Percentiles rank a stretch among this genome's conserved stretches.
Conservation (phyloP, 2,797 vertebrate species). For the Odontamblyopus rebecca region DNA sequence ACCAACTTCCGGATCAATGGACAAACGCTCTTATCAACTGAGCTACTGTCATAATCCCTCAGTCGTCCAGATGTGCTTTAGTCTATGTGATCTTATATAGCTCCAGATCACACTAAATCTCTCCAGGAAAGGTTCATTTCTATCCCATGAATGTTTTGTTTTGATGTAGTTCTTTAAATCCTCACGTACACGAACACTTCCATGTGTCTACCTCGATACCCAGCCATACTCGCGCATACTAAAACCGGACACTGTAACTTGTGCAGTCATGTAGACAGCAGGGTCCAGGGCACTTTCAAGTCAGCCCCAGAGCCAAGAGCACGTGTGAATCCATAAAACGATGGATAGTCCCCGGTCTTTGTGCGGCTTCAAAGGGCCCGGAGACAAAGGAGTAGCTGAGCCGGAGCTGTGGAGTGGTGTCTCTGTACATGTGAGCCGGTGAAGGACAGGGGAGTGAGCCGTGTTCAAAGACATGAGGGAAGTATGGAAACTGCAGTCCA, state of each 20-base stretch:
- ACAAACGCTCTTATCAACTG: too few relatives aligned
- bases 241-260: constrained; percentile 17
- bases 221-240: neutral
- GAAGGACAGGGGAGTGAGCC: constrained; percentile 15
- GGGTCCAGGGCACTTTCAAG: constrained; percentile 37
- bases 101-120: too few relatives aligned
- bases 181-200: too few relatives aligned
- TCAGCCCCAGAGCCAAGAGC: constrained; percentile 28
- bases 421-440: constrained; percentile 2
- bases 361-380: constrained; percentile 46
- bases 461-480: constrained; percentile 1
- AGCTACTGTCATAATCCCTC: too few relatives aligned
- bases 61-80: too few relatives aligned
- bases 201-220: neutral
- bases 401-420: constrained; percentile 2
- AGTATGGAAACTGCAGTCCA: constrained; percentile 1
- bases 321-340: constrained; percentile 49
- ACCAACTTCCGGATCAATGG: too few relatives aligned
- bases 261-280: constrained; percentile 8
- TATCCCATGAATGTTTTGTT: too few relatives aligned
- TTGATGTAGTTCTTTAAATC: too few relatives aligned
- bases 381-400: constrained; percentile 40
- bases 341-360: constrained; percentile 31
- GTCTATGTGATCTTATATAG: too few relatives aligned
- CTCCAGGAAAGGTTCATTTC: too few relatives aligned